Evolutionary conservation across 2,888 invertebrate species (phyloP).

Genomic region (Drosophila bunnanda): DNA sequence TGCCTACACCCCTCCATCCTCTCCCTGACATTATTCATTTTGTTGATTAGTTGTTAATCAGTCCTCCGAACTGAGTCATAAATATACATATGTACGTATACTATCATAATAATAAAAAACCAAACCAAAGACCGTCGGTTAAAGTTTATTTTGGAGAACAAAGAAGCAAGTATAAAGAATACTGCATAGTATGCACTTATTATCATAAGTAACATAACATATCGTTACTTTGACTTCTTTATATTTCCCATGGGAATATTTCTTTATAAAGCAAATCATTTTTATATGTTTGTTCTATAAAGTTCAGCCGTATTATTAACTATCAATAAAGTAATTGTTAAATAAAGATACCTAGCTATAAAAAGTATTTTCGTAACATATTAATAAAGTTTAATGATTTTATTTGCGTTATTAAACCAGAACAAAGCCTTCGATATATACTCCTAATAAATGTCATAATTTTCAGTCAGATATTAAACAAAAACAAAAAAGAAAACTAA

Average conservation of each 20-base stretch:
- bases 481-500: too few relatives aligned
- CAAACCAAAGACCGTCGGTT: constrained; percentile 21
- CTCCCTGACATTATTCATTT: constrained; percentile 17
- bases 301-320: neutral
- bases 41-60: constrained; percentile 34
- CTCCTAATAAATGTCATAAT: neutral
- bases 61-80: constrained; percentile 27
- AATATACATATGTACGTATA: neutral
- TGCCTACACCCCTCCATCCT: neutral
- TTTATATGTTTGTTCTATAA: too few relatives aligned
- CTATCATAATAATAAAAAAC: constrained; percentile 1
- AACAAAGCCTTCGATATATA: neutral
- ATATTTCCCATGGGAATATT: neutral
- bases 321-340: neutral
- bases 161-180: constrained; percentile 16
- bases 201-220: neutral
- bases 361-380: neutral
- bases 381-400: neutral
- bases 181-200: constrained; percentile 11
- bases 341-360: neutral
- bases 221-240: neutral
- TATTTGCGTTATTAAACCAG: neutral
- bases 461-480: neutral
- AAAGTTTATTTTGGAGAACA: constrained; percentile 31
- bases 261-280: neutral